Base-by-base conservation (phyloP, 2,797 vertebrate species). In the Melanotaenia pygmaea region DNA sequence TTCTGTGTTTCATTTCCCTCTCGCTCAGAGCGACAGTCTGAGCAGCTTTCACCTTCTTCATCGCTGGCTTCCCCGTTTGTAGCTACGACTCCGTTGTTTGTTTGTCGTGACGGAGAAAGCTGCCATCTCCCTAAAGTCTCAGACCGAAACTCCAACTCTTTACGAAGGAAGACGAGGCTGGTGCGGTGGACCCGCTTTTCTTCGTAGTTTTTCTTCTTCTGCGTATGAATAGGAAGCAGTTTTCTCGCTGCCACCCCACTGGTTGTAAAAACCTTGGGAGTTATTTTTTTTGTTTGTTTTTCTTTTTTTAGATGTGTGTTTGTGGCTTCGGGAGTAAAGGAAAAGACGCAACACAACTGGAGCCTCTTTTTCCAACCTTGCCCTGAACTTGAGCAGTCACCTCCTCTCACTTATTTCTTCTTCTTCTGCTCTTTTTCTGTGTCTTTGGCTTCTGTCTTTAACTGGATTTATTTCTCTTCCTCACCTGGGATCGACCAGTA, bases 301-400 rank as follows among this genome's bases (percentile, higher is more conserved):
- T 30, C 28, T 30, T 30, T 30, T 30, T 71, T 76, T 81, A 30
- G 40, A 12, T 1, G 11, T 0, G 20, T 3, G 68, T 56, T 68
- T 30, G 69, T 70, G 56, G 66, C 67, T 60, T 70, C 45, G 56
- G 57, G 40, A 35, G 50, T 11, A 22, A 3, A 37, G 57, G 47
- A 51, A 67, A 75, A 60, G 70, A 70, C 68, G 10, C 76, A 54
- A 70, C 76, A 71, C 77, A 67, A 65, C 50, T 63, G n/a, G 1
- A 58, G 63, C 74, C 54, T 76, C 51, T 66, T 80, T 72, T 80
- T 65, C 7, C 62, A 38, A 63, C 58, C 43, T 47, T 53, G 8
- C 62, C 22, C 68, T 66, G 35, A 69, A 38, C 7, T 20, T 32
- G 11, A 40, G 10, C 38, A 40, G 12, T 12, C 24, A 38, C 16